Base-by-base conservation (phyloP, 2,888 invertebrate genomes). In the Allacma fusca region DNA sequence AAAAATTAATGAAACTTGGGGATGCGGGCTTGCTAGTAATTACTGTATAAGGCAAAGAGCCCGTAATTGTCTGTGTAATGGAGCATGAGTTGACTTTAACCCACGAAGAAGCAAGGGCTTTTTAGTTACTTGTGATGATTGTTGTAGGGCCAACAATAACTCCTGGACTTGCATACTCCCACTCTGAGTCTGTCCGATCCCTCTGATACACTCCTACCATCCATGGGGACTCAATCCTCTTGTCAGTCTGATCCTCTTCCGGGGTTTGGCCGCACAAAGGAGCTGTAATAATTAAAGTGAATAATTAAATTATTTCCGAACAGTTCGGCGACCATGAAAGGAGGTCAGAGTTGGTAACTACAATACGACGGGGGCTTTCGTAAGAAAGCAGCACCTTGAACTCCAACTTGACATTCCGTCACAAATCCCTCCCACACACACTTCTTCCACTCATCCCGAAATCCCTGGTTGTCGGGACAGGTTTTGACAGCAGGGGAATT, bases 101-200 rank as follows among this genome's bases (percentile, higher is more conserved):
- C n/a, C n/a, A n/a, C n/a, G 34, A 34, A 34, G 34, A 34, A 34
- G 4, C 34, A 34, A 7, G 34, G 9, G 4, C 34, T 7, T 16
- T 26, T 70, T 70, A n/a, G n/a, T n/a, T n/a, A 70, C 70, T 70
- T 24, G 70, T 70, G 5, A 70, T 7, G 28, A 70, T 26, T 57
- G 70, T 50, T 0, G 44, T 50, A 7, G 70, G 70, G 1, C 70
- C 70, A 19, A 70, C 5, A 26, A 70, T 57, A 26, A 50, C 70
- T 26, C 70, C 70, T 19, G 70, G 70, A 26, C 50, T 70, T 24
- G 43, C 50, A 57, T 28, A 70, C 16, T 70, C 70, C 70, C 70
- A 70, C 12, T 50, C 70, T 16, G 24, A 1, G 50, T 50, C 70
- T 12, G 24, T 26, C 1, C 28, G 50, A 28, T 70, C 50, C 23